Conservation (phyloP, 1,140 invertebrate genomes). For the Zaprionus gabonicus region DNA sequence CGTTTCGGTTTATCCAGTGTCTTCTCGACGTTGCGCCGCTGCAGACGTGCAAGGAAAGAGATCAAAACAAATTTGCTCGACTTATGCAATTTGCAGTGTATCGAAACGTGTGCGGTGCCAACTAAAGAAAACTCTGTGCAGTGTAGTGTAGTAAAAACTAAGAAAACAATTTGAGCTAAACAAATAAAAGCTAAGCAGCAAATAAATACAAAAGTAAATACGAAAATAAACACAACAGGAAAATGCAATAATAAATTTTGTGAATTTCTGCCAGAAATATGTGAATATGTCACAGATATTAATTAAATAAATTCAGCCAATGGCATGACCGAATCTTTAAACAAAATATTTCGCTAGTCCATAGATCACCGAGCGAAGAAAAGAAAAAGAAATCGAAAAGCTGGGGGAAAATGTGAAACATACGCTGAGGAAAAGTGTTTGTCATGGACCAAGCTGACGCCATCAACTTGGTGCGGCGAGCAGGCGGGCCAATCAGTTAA, state of each 20-base stretch:
- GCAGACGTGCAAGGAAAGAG: constrained; percentile 51
- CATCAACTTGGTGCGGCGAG: constrained; percentile 42
- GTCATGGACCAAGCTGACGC: constrained; percentile 59
- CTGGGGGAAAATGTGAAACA: constrained; percentile 16
- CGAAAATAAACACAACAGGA: not conserved
- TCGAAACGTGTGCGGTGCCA: constrained; percentile 17
- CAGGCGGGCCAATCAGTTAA: constrained; percentile 33
- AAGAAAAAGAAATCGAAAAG: constrained; percentile 16
- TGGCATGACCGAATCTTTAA: constrained; percentile 51
- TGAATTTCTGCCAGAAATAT: constrained; percentile 38
- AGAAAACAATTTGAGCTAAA: constrained; percentile 20
- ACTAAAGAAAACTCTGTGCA: not conserved
- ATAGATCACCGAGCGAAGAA: constrained; percentile 56
- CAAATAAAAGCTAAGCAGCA: not conserved
- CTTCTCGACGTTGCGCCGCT: constrained; percentile 57
- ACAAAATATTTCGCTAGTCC: constrained; percentile 54
- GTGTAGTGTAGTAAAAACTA: constrained; percentile 10
- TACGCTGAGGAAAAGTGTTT: constrained; percentile 44
- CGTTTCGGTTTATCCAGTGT: constrained; percentile 63
- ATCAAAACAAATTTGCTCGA: not conserved
- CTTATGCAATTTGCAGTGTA: constrained; percentile 38
- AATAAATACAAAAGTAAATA: constrained; percentile 5
- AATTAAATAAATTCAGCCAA: constrained; percentile 65
- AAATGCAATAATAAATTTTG: constrained; percentile 23
- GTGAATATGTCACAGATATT: constrained; percentile 30